Percentiles rank a stretch among this genome's conserved stretches.
Conservation (phyloP, 1,140 invertebrate species). For the Penaeus indicus region DNA sequence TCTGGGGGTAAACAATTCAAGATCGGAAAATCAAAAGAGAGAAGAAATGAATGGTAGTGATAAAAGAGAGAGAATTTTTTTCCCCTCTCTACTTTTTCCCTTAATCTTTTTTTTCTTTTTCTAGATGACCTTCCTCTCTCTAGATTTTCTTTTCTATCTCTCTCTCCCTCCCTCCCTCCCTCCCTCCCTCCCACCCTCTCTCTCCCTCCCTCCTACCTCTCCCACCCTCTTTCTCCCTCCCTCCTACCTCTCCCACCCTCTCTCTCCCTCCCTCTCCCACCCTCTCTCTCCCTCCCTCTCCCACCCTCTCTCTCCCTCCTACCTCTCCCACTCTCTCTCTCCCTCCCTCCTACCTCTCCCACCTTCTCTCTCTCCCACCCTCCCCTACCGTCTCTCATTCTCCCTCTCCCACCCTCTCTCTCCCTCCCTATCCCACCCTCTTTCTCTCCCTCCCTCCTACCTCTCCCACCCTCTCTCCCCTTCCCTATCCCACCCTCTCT, state of each 20-base stretch:
- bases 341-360: not conserved
- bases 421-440: not conserved
- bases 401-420: slow-evolving; percentile 4
- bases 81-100: too few species aligned
- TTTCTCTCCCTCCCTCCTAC: not conserved
- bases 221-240: not conserved
- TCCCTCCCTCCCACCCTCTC: not conserved
- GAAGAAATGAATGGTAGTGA: too few species aligned
- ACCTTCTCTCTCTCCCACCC: too few species aligned
- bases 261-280: too few species aligned
- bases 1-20: too few species aligned
- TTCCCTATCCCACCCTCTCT: not conserved
- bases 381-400: too few species aligned
- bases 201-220: not conserved
- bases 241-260: not conserved
- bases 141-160: not conserved
- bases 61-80: too few species aligned
- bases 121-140: not conserved
- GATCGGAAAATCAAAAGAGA: too few species aligned
- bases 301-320: not conserved
- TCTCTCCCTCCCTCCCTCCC: slow-evolving; percentile 8
- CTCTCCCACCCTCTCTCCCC: not conserved
- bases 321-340: slow-evolving; percentile 2
- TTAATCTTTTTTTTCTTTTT: too few species aligned
- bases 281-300: too few species aligned